Evolutionary conservation across 2,888 invertebrate genomes (phyloP).

Genomic region (Nomada hirtipes): DNA sequence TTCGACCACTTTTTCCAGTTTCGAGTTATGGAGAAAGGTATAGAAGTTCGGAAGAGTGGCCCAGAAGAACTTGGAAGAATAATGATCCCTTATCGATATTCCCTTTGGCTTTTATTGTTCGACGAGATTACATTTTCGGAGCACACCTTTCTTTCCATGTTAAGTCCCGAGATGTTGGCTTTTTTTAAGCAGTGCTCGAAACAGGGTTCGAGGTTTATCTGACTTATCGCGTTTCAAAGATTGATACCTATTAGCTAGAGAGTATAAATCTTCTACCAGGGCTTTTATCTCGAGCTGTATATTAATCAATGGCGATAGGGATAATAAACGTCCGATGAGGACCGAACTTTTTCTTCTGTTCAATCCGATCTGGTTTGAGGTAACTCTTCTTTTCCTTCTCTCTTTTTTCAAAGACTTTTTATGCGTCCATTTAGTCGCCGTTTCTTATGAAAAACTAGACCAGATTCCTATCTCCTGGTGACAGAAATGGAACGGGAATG

Average conservation of each 20-base stretch:
- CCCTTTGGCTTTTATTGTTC: not conserved
- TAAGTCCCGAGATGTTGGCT: no score
- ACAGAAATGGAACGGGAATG: not conserved
- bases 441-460: constrained; percentile 4
- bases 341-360: constrained; percentile 8
- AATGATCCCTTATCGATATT: not conserved
- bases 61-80: not conserved
- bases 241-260: constrained; percentile 24
- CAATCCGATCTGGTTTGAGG: constrained; percentile 2
- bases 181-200: not conserved
- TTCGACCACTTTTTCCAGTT: constrained; percentile 24
- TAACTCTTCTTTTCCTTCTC: not conserved
- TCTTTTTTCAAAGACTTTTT: constrained; percentile 13
- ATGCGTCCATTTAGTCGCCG: not conserved
- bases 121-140: not conserved
- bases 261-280: constrained; percentile 3
- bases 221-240: constrained; percentile 38
- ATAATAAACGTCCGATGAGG: constrained; percentile 39
- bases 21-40: not conserved
- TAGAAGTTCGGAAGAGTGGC: not conserved
- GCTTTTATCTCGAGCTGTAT: constrained; percentile 42
- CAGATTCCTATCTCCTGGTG: constrained; percentile 17
- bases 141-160: not conserved
- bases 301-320: constrained; percentile 45
- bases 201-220: constrained; percentile 23